These are phyloP conservation scores for Argyrosomus japonicus DNA, from an alignment of 2,113 vertebrate species.

Conservation along the genomic window DNA sequence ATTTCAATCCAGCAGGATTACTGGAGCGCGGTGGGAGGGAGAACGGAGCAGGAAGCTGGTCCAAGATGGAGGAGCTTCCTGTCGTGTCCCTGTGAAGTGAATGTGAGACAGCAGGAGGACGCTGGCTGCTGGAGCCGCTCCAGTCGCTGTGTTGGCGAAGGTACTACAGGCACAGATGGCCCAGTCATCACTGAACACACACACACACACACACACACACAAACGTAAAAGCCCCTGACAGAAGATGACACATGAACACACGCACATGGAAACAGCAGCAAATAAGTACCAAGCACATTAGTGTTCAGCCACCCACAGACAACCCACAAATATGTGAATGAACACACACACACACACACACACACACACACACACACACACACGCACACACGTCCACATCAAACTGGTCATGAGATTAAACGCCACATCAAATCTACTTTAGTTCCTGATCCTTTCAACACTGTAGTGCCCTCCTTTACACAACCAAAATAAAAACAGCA, in stretches of 20 bases:
- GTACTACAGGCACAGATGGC: conserved; percentile 76
- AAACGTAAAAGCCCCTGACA: conserved; percentile 20
- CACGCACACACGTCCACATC: conserved; percentile 26
- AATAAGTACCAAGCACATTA: conserved; percentile 6
- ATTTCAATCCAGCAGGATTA: conserved; percentile 45
- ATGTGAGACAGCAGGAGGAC: conserved; percentile 64
- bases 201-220: conserved; percentile 37
- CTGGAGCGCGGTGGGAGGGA: conserved; percentile 30
- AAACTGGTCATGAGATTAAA: conserved; percentile 67
- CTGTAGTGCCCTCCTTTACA: conserved; percentile 42
- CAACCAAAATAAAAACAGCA: conserved; percentile 58
- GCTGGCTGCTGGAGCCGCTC: conserved; percentile 65
- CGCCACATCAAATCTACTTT: conserved; percentile 68
- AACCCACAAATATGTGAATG: conserved; percentile 24
- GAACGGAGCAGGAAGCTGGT: conserved; percentile 47
- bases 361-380: conserved; percentile 22
- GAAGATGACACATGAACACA: conserved; percentile 34
- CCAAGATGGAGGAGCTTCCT: conserved; percentile 59
- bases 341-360: conserved; percentile 31
- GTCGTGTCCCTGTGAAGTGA: conserved; percentile 37
- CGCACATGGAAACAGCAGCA: conserved; percentile 21
- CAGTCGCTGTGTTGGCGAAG: conserved; percentile 69
- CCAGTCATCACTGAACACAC: conserved; percentile 61
- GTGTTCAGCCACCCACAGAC: conserved; percentile 7
- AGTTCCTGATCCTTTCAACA: conserved; percentile 58